Evolutionary conservation across 2,113 vertebrate genomes (phyloP), one percentile per base, ranked within the genome.

Genomic region (Corythoichthys intestinalis): DNA sequence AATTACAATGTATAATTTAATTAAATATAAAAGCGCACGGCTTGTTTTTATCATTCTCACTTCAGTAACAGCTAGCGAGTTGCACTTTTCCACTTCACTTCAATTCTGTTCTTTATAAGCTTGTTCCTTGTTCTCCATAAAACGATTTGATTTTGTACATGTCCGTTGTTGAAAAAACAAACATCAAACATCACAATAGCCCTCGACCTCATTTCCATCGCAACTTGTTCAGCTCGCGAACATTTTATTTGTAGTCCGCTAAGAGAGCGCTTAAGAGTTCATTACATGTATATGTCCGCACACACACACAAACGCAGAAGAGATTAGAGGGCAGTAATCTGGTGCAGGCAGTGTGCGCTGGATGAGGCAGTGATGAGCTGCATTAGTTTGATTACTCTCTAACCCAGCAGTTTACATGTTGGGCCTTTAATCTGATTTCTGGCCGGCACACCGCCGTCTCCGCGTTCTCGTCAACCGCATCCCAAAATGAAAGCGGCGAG

Each of bases 341-440:
- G 83, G 64, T 68, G 60, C 2, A 14, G 65, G 65, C 72, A 37
- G 63, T 56, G 63, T 47, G 60, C 73, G 1, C 74, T 38, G 85
- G 76, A 78, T 78, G 37, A 81, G 74, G 75, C 74, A 46, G 75
- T 81, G 73, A 81, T 73, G 80, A 86, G 78, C 82, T 82, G 80
- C 83, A 83, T 85, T 85, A 85, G 79, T 85, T 83, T 85, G 83
- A 87, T 85, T 87, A 87, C 77, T 82, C 67, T 71, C 44, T 69
- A 80, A 54, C 15, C 56, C 48, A 38, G 34, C 75, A 68, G 78
- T 85, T 83, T 75, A 75, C 76, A 78, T 67, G 66, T 71, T 61
- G 35, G 69, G 68, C n/a, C 60, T 17, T 63, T 77, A 75, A 83
- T 83, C 79, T 67, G 73, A 82, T 82, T 72, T 71, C 50, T 66